Conservation (phyloP, 2,888 invertebrate species). For the Cerastis rubricosa region DNA sequence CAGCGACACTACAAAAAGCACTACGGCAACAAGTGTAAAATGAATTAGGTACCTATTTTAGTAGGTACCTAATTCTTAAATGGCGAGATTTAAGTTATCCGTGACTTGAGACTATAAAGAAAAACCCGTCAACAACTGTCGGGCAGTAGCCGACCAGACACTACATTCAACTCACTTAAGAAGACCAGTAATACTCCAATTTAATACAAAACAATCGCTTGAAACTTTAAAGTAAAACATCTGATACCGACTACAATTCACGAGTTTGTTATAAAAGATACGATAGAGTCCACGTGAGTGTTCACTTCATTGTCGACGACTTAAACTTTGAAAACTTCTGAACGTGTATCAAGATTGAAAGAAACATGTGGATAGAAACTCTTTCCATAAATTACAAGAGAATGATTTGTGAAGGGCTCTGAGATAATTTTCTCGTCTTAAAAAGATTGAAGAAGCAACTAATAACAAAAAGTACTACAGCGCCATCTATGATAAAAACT, state of each 20-base stretch:
- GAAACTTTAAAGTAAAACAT: conserved; percentile 43
- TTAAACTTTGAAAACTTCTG: conserved; percentile 25
- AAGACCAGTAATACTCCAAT: conserved; percentile 10
- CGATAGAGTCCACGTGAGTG: no score
- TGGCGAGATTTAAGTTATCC: no score
- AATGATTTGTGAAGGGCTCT: background rate
- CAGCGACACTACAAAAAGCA: no score
- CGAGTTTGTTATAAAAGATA: conserved; percentile 22
- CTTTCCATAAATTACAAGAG: background rate
- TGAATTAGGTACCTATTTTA: no score
- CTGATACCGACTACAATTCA: conserved; percentile 9
- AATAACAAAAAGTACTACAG: no score
- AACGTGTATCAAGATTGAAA: background rate
- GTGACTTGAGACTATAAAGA: no score
- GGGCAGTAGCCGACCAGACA: no score
- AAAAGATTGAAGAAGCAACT: background rate
- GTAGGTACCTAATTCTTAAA: no score
- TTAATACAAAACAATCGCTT: conserved; percentile 19
- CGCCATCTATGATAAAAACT: no score
- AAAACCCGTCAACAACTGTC: no score
- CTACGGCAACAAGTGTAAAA: no score
- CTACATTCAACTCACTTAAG: background rate
- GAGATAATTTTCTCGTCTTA: background rate
- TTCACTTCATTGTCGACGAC: conserved; percentile 14
- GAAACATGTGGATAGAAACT: background rate